Conservation (phyloP, 2,888 invertebrate genomes). For the Halictus ligatus region DNA sequence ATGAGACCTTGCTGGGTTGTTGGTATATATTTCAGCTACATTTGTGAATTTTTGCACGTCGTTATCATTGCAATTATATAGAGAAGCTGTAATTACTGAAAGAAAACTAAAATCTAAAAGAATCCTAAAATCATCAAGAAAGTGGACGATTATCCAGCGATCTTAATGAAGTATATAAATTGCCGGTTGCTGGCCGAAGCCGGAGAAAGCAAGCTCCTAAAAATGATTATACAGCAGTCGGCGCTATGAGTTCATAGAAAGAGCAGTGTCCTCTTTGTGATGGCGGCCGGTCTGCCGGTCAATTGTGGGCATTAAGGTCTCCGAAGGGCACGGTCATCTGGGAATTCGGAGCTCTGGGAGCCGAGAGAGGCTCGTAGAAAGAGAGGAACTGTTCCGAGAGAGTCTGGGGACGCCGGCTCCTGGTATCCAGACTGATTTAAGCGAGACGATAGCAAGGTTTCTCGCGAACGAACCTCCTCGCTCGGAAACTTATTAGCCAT, state of each 20-base stretch:
- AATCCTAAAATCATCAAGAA: background rate
- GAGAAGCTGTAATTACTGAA: background rate
- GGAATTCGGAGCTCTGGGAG: conserved; percentile 53
- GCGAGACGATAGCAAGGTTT: conserved; percentile 25
- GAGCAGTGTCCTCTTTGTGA: conserved; percentile 21
- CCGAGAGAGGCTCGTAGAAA: background rate
- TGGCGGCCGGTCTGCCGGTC: conserved; percentile 52
- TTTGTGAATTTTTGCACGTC: too few species aligned
- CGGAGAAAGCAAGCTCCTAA: background rate
- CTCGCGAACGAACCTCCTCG: conserved; percentile 15
- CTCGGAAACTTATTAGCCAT: conserved; percentile 55
- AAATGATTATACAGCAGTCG: background rate
- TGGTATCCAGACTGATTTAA: conserved; percentile 22
- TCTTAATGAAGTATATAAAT: background rate
- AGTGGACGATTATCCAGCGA: background rate
- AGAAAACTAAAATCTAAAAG: background rate
- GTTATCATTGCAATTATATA: too few species aligned
- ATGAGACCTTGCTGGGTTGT: too few species aligned
- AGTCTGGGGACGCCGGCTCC: background rate
- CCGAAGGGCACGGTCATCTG: conserved; percentile 60
- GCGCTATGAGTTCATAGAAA: background rate
- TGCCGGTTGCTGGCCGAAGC: background rate
- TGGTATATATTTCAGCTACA: too few species aligned
- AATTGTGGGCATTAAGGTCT: conserved; percentile 61
- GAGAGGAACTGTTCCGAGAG: conserved; percentile 12